These are phyloP conservation scores for Conopomorpha cramerella DNA, from an alignment of 1,140 invertebrate species.

Conservation along the genomic window DNA sequence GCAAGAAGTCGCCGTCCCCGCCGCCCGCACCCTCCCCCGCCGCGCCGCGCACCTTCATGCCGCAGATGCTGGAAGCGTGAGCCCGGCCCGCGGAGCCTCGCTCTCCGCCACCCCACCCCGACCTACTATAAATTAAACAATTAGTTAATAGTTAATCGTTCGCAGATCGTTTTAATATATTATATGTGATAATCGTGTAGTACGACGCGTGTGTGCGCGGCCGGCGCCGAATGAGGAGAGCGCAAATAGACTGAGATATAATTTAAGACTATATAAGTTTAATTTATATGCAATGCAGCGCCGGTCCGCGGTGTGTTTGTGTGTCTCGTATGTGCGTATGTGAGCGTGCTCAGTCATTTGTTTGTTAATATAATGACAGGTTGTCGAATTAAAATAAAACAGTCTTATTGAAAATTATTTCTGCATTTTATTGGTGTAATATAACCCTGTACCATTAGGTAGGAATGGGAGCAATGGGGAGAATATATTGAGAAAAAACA, in stretches of 20 bases:
- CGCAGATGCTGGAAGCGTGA: slow-evolving; percentile 65
- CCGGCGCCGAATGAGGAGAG: slow-evolving; percentile 58
- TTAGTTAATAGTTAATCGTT: slow-evolving; percentile 55
- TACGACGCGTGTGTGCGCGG: slow-evolving; percentile 48
- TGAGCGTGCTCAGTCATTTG: slow-evolving; percentile 59
- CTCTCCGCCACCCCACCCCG: slow-evolving; percentile 52
- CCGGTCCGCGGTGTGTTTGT: slow-evolving; percentile 58
- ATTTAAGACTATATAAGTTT: slow-evolving; percentile 60
- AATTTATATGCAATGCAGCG: slow-evolving; percentile 59
- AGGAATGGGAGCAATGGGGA: not conserved
- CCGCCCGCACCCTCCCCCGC: slow-evolving; percentile 41
- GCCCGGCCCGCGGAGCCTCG: slow-evolving; percentile 44
- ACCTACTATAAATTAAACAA: slow-evolving; percentile 56
- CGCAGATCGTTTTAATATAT: slow-evolving; percentile 60
- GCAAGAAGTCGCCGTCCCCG: slow-evolving; percentile 85
- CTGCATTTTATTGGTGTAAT: slow-evolving; percentile 20
- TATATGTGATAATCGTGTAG: slow-evolving; percentile 61
- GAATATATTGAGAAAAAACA: not conserved
- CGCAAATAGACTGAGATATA: slow-evolving; percentile 57
- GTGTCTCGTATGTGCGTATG: slow-evolving; percentile 54
- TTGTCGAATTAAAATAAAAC: slow-evolving; percentile 60
- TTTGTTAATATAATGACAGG: slow-evolving; percentile 61
- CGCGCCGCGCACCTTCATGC: slow-evolving; percentile 55
- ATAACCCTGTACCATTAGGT: slow-evolving; percentile 1
- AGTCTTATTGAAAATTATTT: slow-evolving; percentile 49